These are phyloP conservation scores for Gymnodraco acuticeps DNA, from an alignment of 2,797 vertebrate genomes.

Conservation along the genomic window DNA sequence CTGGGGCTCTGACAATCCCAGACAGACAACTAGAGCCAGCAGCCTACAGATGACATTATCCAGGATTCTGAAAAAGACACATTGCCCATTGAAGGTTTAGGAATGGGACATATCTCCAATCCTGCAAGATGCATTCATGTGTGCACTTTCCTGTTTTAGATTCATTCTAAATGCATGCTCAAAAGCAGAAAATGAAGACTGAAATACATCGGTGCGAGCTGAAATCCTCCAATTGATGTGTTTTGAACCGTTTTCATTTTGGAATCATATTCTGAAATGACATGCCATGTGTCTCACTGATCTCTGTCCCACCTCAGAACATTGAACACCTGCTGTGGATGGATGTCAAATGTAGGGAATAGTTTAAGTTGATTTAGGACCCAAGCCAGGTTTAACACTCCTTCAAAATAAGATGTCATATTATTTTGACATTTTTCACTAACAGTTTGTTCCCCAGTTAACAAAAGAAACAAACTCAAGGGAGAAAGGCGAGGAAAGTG, in stretches of 20 bases:
- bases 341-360: neutral
- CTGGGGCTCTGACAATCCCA: constrained; percentile 30
- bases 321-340: neutral
- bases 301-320: neutral
- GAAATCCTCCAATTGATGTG: constrained; percentile 1
- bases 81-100: constrained; percentile 11
- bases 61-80: constrained; percentile 49
- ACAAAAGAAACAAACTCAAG: neutral
- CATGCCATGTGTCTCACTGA: neutral
- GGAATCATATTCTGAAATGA: neutral
- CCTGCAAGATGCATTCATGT: constrained; percentile 8
- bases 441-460: neutral
- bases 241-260: constrained; percentile 21
- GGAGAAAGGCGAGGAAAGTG: neutral
- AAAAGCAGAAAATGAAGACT: constrained; percentile 19
- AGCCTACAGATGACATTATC: constrained; percentile 40
- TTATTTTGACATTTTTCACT: constrained; percentile 12
- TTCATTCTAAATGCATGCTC: neutral
- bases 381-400: neutral
- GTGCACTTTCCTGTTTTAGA: constrained; percentile 10
- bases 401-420: neutral
- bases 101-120: constrained; percentile 14
- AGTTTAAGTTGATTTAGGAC: neutral
- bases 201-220: constrained; percentile 18
- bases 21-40: constrained; percentile 9